Evolutionary conservation across 2,888 invertebrate genomes (phyloP), one percentile per base, ranked within the genome.

Genomic region (Leptinotarsa peninsularis): DNA sequence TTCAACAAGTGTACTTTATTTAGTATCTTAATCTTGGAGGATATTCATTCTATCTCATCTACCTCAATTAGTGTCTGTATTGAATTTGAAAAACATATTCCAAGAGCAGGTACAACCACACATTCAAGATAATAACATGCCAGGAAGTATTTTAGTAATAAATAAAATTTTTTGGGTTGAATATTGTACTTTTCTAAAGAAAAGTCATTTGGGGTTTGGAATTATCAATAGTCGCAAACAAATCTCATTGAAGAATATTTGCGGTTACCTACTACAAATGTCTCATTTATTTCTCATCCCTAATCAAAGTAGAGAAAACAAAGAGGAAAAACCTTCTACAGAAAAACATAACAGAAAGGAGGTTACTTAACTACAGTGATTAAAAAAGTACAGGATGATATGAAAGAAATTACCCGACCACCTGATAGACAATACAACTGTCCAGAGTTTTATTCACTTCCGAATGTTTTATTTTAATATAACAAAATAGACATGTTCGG

Each of bases 381-480:
- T 71, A 66, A 73, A 75, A 69, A 78, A 78, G 78, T 76, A 73
- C 70, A 78, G 73, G 78, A 75, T 78, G 72, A 78, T 76, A 74
- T 73, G 73, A 76, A 75, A 75, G 74, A 71, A 76, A 78, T 66
- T 72, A 71, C 67, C 71, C 73, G 67, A 63, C 71, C 68, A 78
- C 71, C 69, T 66, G 15, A 70, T 18, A 72, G 73, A 78, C 73
- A 78, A 67, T 23, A 77, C 71, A 73, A 73, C 72, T 43, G 10
- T 43, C 43, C 10, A 43, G 43, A 43, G 43, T 43, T 43, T 13
- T 13, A 43, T 43, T 43, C 43, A 43, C 43, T 43, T 43, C 13
- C 3, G 0, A 43, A 43, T 3, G 43, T 10, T 43, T 43, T 43
- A 43, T 13, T 43, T 43, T 43, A 43, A 43, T 43, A 3, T 43